Evolutionary conservation across 2,113 vertebrate genomes (phyloP), one percentile per base, ranked within the genome.

Genomic region (Chaetura pelagica): DNA sequence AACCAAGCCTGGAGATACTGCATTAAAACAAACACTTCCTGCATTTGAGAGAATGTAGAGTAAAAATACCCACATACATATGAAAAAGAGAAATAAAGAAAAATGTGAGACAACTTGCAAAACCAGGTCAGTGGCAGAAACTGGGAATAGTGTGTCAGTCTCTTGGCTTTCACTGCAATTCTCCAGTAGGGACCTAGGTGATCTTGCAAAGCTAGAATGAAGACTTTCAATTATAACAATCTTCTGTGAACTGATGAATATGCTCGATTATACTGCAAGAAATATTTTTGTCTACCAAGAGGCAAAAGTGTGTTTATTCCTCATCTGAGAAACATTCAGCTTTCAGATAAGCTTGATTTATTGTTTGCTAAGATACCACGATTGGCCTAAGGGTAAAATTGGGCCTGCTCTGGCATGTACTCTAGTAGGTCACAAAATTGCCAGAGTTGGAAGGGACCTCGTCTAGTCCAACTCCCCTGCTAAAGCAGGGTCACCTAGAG

Each of bases 181-280:
- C 89, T 89, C 67, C 48, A 17, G 58, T 80, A 83, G 82, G 68
- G 67, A 90, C 48, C 67, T 91, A 93, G 67, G 84, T 93, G 87
- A 89, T 94, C 72, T 96, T 74, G 79, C 29, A 91, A 80, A 85
- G 87, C 38, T 51, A 71, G 89, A 91, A 79, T 88, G 54, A 93
- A 91, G 67, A 63, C 35, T 91, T 94, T 91, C 67, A 91, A 87
- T 96, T 96, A 91, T n/a, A 93, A 87, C 7, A 49, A 23, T 74
- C 82, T 85, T 85, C 34, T n/a, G 69, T 10, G 48, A 93, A 77
- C 14, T 86, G 78, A 95, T 72, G 66, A 93, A 91, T 77, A 67
- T 20, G 29, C 19, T 84, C 67, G 91, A 73, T 94, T 91, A 91
- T 7, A 66, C 34, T 19, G 11, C 59, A 83, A 73, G 87, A 87